Conservation (phyloP, 1,140 invertebrate species). For the Lysiphlebus fabarum region DNA sequence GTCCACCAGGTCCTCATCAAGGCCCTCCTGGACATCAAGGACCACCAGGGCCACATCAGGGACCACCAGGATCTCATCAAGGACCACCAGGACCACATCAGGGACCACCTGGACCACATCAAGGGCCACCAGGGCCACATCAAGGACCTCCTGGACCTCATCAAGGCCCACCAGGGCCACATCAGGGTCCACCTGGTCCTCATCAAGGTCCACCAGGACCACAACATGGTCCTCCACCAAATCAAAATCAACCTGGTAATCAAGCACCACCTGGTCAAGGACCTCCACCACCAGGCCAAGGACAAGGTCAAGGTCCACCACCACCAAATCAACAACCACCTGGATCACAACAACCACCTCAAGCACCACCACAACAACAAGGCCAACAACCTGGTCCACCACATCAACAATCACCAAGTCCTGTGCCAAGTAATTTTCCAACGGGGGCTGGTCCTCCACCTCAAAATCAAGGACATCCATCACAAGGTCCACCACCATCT, state of each 20-base stretch:
- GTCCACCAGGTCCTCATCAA: slow-evolving; percentile 21
- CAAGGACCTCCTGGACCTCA: slow-evolving; percentile 5
- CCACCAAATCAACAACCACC: slow-evolving; percentile 4
- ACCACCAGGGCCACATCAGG: slow-evolving; percentile 30
- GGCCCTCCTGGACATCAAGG: slow-evolving; percentile 26
- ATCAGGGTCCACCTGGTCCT: slow-evolving; percentile 33
- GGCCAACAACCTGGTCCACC: slow-evolving; percentile 27
- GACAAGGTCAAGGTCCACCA: slow-evolving; percentile 5
- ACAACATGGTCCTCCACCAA: slow-evolving; percentile 32
- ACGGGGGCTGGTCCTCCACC: slow-evolving; percentile 22
- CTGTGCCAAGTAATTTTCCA: slow-evolving; percentile 50
- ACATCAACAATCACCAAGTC: slow-evolving; percentile 49
- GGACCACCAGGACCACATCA: slow-evolving; percentile 29
- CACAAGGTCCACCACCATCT: slow-evolving; percentile 35
- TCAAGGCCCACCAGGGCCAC: slow-evolving; percentile 27
- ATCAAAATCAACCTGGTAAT: slow-evolving; percentile 24
- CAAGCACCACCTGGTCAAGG: slow-evolving; percentile 2
- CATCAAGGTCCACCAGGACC: slow-evolving; percentile 32
- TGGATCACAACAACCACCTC: slow-evolving; percentile 30
- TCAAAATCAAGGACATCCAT: slow-evolving; percentile 39
- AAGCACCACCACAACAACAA: slow-evolving; percentile 41
- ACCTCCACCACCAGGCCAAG: slow-evolving; percentile 27
- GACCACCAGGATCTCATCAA: slow-evolving; percentile 21
- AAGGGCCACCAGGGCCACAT: background rate
- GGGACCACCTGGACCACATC: background rate